Evolutionary conservation across 1,140 invertebrate species (phyloP).

Genomic region (Caenorhabditis latens): DNA sequence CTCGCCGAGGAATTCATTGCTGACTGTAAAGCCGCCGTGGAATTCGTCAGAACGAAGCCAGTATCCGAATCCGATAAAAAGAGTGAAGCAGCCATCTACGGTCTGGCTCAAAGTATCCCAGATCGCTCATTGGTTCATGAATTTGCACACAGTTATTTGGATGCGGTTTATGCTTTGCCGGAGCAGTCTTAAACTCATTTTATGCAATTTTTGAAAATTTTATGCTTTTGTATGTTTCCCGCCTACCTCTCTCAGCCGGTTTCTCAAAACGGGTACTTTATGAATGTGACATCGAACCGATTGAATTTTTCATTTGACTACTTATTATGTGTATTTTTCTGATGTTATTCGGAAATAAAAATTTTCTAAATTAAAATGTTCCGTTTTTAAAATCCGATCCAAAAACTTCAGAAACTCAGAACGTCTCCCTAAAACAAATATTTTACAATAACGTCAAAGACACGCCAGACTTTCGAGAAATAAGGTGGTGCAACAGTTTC

Average conservation of each 20-base stretch:
- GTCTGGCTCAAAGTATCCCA: constrained; percentile 88
- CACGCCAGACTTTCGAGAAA: no score
- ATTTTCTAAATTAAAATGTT: no score
- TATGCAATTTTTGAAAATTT: background rate
- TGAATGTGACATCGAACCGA: background rate
- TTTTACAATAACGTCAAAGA: no score
- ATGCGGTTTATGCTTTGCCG: constrained; percentile 55
- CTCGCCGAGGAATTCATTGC: constrained; percentile 88
- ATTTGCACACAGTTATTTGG: constrained; percentile 81
- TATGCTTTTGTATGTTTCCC: background rate
- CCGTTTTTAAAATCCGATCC: no score
- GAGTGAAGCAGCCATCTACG: constrained; percentile 90
- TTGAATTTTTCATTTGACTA: background rate
- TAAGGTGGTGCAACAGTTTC: no score
- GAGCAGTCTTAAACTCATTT: background rate
- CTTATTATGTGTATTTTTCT: background rate
- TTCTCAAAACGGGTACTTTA: constrained; percentile 30
- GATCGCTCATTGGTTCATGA: constrained; percentile 90
- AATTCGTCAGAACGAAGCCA: background rate
- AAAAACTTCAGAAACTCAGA: no score
- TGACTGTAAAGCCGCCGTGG: constrained; percentile 81
- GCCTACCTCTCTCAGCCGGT: constrained; percentile 13
- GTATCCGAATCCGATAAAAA: constrained; percentile 30
- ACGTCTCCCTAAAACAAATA: no score
- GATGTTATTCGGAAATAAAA: background rate